phyloP scores from a whole-genome alignment of 2,113 vertebrate species.

The Tragulus kanchil region DNA sequence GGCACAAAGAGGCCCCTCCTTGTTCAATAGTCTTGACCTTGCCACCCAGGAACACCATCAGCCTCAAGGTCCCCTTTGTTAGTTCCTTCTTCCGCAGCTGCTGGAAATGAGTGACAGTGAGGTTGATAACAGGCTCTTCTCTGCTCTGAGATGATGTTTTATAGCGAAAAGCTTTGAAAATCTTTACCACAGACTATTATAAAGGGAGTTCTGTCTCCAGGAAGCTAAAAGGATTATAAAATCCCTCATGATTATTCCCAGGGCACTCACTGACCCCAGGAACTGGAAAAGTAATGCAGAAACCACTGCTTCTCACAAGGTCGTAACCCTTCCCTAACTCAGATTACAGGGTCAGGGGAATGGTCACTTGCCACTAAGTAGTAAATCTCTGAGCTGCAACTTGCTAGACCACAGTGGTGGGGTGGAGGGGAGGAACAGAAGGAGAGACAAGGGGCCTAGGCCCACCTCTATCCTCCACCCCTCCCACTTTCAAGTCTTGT shows the following conservation, averaged over 20 bases:
- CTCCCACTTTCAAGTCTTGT: background rate
- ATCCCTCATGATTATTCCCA: background rate
- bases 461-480: no score
- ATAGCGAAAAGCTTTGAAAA: background rate
- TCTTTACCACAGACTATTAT: background rate
- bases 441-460: background rate
- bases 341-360: background rate
- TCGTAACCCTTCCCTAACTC: background rate
- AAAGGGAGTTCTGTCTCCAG: background rate
- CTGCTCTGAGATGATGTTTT: background rate
- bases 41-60: no score
- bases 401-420: background rate
- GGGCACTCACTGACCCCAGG: background rate
- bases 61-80: background rate
- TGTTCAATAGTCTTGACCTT: background rate
- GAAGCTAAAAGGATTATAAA: background rate
- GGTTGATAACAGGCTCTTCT: background rate
- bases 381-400: background rate
- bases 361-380: background rate
- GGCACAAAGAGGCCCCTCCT: background rate
- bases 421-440: rapidly evolving
- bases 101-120: background rate
- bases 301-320: background rate
- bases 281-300: background rate
- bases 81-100: background rate